Evolutionary conservation across 2,797 vertebrate species (phyloP).

Genomic region (Micrastur ruficollis): DNA sequence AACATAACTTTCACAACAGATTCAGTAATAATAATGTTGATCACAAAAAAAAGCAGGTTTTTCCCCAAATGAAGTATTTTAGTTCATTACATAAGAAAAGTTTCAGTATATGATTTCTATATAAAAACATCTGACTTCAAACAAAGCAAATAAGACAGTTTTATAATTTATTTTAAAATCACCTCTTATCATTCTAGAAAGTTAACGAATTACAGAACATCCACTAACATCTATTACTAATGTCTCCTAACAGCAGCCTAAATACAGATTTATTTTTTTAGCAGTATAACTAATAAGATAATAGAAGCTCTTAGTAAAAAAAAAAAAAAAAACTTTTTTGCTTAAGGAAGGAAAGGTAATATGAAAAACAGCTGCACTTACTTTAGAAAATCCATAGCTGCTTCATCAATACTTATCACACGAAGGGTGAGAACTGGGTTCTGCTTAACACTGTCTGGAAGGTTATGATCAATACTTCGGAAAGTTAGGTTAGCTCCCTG

Average conservation of each 20-base stretch:
- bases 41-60: not conserved
- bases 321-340: not conserved
- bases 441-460: conserved; percentile 78
- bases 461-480: conserved; percentile 70
- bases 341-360: not conserved
- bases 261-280: not conserved
- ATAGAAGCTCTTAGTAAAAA: not conserved
- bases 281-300: not conserved
- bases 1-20: not conserved
- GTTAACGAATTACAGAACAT: not conserved
- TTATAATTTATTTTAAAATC: not conserved
- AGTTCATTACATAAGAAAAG: not conserved
- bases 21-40: not conserved
- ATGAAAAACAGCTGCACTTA: conserved; percentile 54
- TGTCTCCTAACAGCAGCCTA: not conserved
- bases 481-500: conserved; percentile 82
- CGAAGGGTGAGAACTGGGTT: conserved; percentile 70
- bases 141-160: not conserved
- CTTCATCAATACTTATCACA: conserved; percentile 77
- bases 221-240: not conserved
- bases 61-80: not conserved
- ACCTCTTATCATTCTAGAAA: not conserved
- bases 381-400: conserved; percentile 72
- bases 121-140: not conserved
- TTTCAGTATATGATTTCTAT: not conserved